Evolutionary conservation across 1,140 invertebrate species (phyloP).

Genomic region (Diachasma alloeum): DNA sequence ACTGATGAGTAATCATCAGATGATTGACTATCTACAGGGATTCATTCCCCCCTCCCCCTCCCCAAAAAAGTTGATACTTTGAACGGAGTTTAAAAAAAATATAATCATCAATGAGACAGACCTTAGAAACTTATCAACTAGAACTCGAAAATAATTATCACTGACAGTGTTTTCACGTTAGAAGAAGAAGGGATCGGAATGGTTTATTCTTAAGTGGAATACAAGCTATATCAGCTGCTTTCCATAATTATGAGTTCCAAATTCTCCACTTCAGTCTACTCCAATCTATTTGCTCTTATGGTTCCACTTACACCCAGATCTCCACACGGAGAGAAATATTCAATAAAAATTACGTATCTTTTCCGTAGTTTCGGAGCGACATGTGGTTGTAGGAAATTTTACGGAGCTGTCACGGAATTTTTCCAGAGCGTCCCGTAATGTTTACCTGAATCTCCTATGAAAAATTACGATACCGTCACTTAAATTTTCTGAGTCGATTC

Average conservation of each 20-base stretch:
- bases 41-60: neutral
- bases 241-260: no score
- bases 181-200: neutral
- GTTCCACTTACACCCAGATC: neutral
- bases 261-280: no score
- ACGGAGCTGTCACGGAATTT: no score
- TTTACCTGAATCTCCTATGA: no score
- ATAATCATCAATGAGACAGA: neutral
- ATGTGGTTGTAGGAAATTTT: no score
- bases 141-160: neutral
- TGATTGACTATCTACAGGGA: slow-evolving; percentile 16
- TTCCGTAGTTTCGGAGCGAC: no score
- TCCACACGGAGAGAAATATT: no score
- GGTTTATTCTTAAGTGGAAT: neutral
- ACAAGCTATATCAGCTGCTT: no score
- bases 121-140: neutral
- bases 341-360: no score
- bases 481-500: no score
- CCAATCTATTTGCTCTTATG: neutral
- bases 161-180: neutral
- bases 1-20: neutral
- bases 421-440: no score
- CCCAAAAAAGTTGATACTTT: neutral
- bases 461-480: no score
- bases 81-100: slow-evolving; percentile 1